Evolutionary conservation across 23 tunicate species (phyloP), one percentile per base, ranked within the genome.

Genomic region (Ciona savignyi): DNA sequence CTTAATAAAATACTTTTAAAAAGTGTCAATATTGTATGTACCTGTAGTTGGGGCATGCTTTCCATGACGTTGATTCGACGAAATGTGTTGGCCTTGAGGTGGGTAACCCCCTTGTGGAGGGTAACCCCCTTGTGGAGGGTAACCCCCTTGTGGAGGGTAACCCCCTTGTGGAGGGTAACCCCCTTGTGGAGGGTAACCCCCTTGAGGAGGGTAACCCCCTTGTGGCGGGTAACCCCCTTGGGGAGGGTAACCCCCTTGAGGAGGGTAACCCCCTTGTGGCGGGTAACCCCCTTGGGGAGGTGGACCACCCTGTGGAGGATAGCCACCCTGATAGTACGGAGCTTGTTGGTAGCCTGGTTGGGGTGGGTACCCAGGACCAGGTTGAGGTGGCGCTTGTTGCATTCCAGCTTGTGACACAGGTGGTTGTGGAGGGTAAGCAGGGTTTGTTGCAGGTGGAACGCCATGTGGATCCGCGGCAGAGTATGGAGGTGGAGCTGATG

Each of bases 361-460:
- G 2, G 62, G 71, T 1, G 28, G 28, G 11, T 35, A 34, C 21
- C 15, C 60, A 4, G 27, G 73, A 19, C 71, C 71, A 31, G 88
- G 88, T 70, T 80, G 72, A 3, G 85, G 85, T 27, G 85, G 85
- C 25, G 34, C 78, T 72, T 80, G 85, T 25, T 72, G 85, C 64
- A 48, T 29, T 15, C 77, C 77, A 11, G 85, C 68, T 25, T 51
- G 74, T 30, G 33, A 56, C 74, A 70, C 34, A 32, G 74, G 75
- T 27, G 74, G 83, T 35, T 61, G 78, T 26, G 77, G 77, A 31
- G 78, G 78, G 78, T 71, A 71, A 27, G 77, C 71, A 24, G 77
- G 64, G 11, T 72, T 76, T 29, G 68, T 62, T 51, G 66, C 76
- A 2, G 83, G 83, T 33, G 70, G 70, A 28, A 28, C 56, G 32